Evolutionary conservation across 2,113 vertebrate genomes (phyloP).

Genomic region (Limnothrissa miodon): DNA sequence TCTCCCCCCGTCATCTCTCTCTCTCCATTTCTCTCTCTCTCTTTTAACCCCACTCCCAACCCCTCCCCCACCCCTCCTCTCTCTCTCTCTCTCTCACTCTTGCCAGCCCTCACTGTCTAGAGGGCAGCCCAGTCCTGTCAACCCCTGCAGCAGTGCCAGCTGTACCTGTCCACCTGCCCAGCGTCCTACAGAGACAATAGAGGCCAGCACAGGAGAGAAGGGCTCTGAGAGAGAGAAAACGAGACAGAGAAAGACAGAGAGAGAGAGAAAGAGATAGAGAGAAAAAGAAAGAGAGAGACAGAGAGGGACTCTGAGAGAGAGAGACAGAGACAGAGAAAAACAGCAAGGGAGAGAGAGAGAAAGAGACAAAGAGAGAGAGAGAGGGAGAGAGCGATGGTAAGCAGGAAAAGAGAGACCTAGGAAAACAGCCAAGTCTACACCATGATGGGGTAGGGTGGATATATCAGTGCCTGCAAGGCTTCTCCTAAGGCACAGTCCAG

Average conservation of each 20-base stretch:
- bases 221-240: not conserved
- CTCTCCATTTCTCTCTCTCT: conserved; percentile 16
- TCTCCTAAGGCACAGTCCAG: not conserved
- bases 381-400: not conserved
- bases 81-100: not conserved
- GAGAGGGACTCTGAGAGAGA: not conserved
- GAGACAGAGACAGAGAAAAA: not conserved
- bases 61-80: conserved; percentile 6
- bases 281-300: not conserved
- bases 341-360: no score
- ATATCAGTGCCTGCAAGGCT: not conserved
- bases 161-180: conserved; percentile 10
- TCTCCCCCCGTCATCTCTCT: not conserved
- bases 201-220: not conserved
- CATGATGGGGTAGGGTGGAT: not conserved
- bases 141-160: not conserved
- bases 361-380: not conserved
- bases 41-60: not conserved
- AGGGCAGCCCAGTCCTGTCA: conserved; percentile 14
- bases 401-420: not conserved
- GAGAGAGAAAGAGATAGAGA: not conserved
- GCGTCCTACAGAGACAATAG: not conserved
- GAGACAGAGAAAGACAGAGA: not conserved
- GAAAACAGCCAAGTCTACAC: not conserved
- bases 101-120: not conserved